A percentile compares a stretch with the other conserved stretches of the same genome.
phyloP scores from a whole-genome alignment of 2,888 invertebrate genomes.

The Lingula anatina region DNA sequence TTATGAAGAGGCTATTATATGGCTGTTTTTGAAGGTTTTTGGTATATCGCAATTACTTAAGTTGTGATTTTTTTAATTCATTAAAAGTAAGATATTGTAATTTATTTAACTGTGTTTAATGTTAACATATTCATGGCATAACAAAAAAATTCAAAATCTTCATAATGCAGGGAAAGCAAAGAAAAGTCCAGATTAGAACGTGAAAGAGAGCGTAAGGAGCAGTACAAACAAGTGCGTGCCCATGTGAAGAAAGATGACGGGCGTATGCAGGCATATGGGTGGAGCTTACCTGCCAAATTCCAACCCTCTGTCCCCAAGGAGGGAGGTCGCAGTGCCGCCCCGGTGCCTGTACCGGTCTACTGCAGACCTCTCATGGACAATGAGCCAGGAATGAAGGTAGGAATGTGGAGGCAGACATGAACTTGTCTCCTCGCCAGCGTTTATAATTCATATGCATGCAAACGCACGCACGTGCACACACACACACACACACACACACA shows the following conservation, averaged over 20 bases:
- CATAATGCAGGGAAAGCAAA: no score
- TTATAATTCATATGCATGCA: not conserved
- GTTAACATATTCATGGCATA: no score
- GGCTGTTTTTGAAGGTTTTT: no score
- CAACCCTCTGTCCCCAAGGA: conserved; percentile 19
- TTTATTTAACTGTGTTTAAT: no score
- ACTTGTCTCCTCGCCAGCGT: not conserved
- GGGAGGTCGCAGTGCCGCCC: conserved; percentile 49
- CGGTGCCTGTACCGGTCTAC: conserved; percentile 83
- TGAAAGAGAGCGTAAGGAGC: conserved; percentile 80
- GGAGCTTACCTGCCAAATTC: conserved; percentile 73
- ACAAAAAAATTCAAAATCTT: no score
- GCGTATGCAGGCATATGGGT: conserved; percentile 87
- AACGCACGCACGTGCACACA: no score
- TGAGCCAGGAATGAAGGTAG: conserved; percentile 84
- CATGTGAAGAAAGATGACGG: conserved; percentile 90
- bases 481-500: not conserved
- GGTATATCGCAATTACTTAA: no score
- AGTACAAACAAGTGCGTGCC: conserved; percentile 81
- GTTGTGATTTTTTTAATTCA: no score
- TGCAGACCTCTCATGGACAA: conserved; percentile 86
- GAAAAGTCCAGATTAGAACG: conserved; percentile 72
- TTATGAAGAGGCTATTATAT: no score
- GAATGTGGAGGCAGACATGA: no score
- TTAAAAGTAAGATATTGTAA: no score